Base-by-base conservation (phyloP, 2,888 invertebrate genomes). In the Dromius quadrimaculatus region DNA sequence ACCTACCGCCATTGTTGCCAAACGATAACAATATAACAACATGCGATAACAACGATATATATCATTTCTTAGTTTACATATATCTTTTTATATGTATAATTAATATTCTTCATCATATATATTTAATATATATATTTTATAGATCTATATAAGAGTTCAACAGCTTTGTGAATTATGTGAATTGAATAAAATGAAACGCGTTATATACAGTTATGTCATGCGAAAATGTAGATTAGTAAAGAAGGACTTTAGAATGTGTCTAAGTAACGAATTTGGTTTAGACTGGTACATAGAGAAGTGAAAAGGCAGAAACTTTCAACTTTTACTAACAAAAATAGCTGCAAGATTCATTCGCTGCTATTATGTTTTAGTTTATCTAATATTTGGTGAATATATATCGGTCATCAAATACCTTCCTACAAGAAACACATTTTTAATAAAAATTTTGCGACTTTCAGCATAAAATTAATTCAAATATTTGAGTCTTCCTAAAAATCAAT, bases 21-120 rank as follows among this genome's bases (percentile, higher is more conserved):
- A 82, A 82, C 81, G 81, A 82, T 81, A 83, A 83, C 83, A 83
- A 82, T 81, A 81, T 80, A 83, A 83, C 82, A 83, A 83, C 83
- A 82, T 83, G 82, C 83, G 81, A 81, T 80, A 83, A 83, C 81
- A 82, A 82, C 77, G 78, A 81, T 77, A 81, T 80, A 80, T 72
- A 72, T 59, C 61, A 61, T 66, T 47, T 72, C 79, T 78, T 78
- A 74, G 73, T 74, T 72, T 76, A 76, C 74, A 75, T 74, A 73
- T 75, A 73, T 73, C 64, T 61, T 74, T 69, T 72, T 79, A 78
- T 78, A 62, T 66, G 50, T 57, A 71, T 72, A 68, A 71, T 71
- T 57, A 57, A 68, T 68, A 71, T 65, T 57, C 28, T 62, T 71
- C 50, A 36, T 76, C 76, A 77, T 75, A 73, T 77, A 77, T 78